phyloP scores from a whole-genome alignment of 2,113 vertebrate species.

The Bothrops jararaca region DNA sequence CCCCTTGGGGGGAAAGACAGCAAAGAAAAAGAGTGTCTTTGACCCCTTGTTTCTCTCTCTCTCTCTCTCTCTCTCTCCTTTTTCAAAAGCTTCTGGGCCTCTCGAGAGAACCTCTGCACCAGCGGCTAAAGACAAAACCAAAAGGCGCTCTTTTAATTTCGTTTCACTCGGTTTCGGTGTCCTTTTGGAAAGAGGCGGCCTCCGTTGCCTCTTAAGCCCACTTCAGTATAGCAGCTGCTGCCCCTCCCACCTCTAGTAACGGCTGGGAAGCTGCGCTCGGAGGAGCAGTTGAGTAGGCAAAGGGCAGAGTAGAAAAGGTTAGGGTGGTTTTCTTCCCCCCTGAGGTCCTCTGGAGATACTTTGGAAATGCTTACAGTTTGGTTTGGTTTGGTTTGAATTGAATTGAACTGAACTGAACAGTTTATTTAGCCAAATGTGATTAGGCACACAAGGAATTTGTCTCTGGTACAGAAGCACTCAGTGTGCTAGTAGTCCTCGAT shows the following conservation, averaged over 20 bases:
- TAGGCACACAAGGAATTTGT: not conserved
- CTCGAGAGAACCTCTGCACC: not conserved
- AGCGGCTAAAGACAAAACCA: not conserved
- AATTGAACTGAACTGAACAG: not conserved
- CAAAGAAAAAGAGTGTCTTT: not conserved
- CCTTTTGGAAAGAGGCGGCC: not conserved
- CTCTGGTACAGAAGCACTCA: not conserved
- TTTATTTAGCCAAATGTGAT: not conserved
- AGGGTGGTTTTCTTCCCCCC: not conserved
- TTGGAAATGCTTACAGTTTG: not conserved
- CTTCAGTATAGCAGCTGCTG: not conserved
- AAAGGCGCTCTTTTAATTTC: not conserved
- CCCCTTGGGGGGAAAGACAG: not conserved
- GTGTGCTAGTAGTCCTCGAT: not conserved
- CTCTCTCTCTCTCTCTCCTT: not conserved
- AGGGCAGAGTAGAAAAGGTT: not conserved
- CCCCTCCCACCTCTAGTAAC: constrained; percentile 12
- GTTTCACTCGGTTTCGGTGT: not conserved
- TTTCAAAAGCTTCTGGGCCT: not conserved
- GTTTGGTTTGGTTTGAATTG: no score
- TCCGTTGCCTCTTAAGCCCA: not conserved
- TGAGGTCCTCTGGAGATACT: not conserved
- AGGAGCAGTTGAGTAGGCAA: not conserved
- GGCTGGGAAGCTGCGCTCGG: not conserved
- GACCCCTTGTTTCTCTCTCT: not conserved